Base-by-base conservation (phyloP, 1,140 invertebrate genomes). In the Caerostris extrusa region DNA sequence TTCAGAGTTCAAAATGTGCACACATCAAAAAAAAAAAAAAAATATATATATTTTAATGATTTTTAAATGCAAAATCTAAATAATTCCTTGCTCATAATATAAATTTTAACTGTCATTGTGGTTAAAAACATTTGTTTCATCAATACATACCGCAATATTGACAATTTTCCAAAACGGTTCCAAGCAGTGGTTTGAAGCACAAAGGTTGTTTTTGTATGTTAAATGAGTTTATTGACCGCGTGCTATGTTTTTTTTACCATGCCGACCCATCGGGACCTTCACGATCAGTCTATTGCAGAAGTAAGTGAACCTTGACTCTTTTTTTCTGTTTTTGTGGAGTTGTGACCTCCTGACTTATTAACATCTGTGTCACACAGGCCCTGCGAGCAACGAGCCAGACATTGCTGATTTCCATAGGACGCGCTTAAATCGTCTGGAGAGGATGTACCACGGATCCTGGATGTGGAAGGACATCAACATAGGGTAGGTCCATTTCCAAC, bases 381-480 rank as follows among this genome's bases (percentile, higher is more conserved):
- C 89, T 77, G 7, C 14, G 10, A 71, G 57, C 19, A 91, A 85
- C 12, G 56, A 92, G n/a, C 19, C 82, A 55, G 64, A 87, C 50
- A 88, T 87, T 5, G 61, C 91, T 1, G 91, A 93, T 6, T 93
- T 87, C 53, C 83, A 93, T 3, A 61, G 91, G 5, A 93, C 53
- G 95, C 97, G 98, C 2, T 98, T 98, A 95, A 99, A 98, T 96
- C 97, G 98, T 81, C 97, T 99, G 77, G 97, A 98, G 95, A 96
- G 98, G 4, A 98, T 98, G 95, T 99, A 99, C 96, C 98, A 99
- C 94, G 98, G 99, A 95, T 98, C 98, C 60, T 99, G 98, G 98
- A 96, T 99, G 5, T 99, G 98, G 98, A 97, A 97, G 94, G 98
- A 99, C 96, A 97, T 98, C 17, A 99, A 99, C 96, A 98, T 99